Percentiles rank a stretch among this genome's conserved stretches.
Evolutionary conservation across 2,888 invertebrate species (phyloP).

Genomic region (Thumatha senex): DNA sequence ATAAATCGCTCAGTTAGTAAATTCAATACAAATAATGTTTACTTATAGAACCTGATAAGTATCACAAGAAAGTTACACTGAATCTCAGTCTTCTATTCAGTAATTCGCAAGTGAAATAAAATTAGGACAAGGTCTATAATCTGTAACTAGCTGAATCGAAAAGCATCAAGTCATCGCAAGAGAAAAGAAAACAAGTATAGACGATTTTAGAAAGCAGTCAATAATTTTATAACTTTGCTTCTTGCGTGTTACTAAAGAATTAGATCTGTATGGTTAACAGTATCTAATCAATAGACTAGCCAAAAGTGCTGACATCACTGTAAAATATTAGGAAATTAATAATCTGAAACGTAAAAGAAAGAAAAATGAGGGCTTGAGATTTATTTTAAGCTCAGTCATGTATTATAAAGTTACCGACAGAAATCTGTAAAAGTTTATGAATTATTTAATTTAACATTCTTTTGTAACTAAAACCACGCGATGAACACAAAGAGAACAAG

Average conservation of each 20-base stretch:
- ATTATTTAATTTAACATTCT: not conserved
- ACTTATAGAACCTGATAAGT: conserved; percentile 29
- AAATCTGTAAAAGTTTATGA: not conserved
- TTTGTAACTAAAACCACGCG: not conserved
- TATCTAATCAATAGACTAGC: conserved; percentile 17
- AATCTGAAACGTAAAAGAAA: conserved; percentile 26
- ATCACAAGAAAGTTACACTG: not conserved
- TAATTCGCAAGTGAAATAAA: not conserved
- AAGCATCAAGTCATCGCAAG: conserved; percentile 6
- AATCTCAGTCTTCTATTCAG: not conserved
- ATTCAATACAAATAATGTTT: conserved; percentile 51
- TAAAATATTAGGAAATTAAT: conserved; percentile 42
- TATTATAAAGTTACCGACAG: not conserved
- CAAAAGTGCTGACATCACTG: conserved; percentile 41
- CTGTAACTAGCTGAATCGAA: not conserved
- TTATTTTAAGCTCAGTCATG: conserved; percentile 7
- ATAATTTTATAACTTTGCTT: not conserved
- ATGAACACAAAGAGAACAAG: conserved; percentile 14
- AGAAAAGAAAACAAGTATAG: conserved; percentile 8
- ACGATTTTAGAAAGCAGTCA: conserved; percentile 5
- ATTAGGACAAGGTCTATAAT: not conserved
- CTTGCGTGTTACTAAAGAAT: conserved; percentile 1
- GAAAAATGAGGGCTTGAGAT: conserved; percentile 8
- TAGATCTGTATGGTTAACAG: conserved; percentile 17
- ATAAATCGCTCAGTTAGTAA: conserved; percentile 58